A percentile compares a stretch with the other conserved stretches of the same genome.
phyloP scores from a whole-genome alignment of 2,797 vertebrate genomes.

The Vespertilio murinus region DNA sequence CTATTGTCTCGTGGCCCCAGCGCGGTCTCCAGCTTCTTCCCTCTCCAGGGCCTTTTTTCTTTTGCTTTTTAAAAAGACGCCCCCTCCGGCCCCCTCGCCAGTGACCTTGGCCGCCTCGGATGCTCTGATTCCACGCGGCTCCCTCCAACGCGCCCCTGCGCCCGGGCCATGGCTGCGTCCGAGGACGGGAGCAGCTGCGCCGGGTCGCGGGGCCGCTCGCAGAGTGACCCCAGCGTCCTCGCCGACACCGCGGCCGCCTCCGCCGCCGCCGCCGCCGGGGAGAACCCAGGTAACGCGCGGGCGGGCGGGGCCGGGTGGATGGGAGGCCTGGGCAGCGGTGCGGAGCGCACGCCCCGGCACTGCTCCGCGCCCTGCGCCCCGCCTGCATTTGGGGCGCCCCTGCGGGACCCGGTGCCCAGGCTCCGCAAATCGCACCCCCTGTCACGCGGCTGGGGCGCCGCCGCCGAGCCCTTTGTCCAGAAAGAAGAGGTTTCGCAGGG shows the following conservation, averaged over 20 bases:
- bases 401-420: background rate
- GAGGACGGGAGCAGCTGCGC: constrained; percentile 89
- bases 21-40: background rate
- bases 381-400: background rate
- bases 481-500: constrained; percentile 53
- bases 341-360: background rate
- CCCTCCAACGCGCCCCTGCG: constrained; percentile 72
- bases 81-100: constrained; percentile 71
- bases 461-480: constrained; percentile 64
- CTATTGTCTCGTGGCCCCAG: constrained; percentile 67
- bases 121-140: constrained; percentile 76
- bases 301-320: constrained; percentile 35
- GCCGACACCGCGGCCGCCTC: constrained; percentile 88
- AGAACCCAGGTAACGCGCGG: constrained; percentile 88
- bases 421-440: background rate
- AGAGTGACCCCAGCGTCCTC: constrained; percentile 96
- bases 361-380: background rate
- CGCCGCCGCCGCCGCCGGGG: constrained; percentile 83
- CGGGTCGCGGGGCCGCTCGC: constrained; percentile 92
- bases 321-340: constrained; percentile 26
- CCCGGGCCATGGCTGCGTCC: constrained; percentile 90
- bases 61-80: constrained; percentile 30
- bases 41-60: background rate
- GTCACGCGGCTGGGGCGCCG: background rate
- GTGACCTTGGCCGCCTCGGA: constrained; percentile 86